Evolutionary conservation across 2,113 vertebrate genomes (phyloP), one percentile per base, ranked within the genome.

Genomic region (Rynchops niger): DNA sequence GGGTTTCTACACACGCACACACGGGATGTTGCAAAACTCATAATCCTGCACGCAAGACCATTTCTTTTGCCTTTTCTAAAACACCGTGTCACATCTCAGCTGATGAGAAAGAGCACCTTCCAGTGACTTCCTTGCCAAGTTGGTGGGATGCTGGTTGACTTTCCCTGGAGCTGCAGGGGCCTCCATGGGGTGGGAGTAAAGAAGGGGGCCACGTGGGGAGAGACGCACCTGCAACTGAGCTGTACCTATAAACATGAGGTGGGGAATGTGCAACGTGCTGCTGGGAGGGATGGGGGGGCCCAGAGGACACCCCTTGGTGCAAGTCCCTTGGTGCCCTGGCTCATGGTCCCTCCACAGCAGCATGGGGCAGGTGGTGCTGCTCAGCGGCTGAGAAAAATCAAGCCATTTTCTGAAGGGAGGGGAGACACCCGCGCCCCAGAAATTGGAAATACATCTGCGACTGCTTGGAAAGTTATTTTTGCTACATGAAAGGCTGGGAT

Each of bases 361-460:
- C 0, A 0, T 14, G 26, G 38, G 42, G 17, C 76, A 88, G 62
- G 62, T 56, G 71, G 36, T 72, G 22, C 66, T 80, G n/a, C 80
- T 61, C 9, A 1, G 36, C 3, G 34, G 38, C 58, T 70, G 88
- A 81, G 76, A 81, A 92, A 90, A 81, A 78, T 36, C 34, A 9
- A 56, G 62, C 45, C 3, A 2, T 83, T 77, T 95, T 70, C 63
- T 62, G 50, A 45, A 86, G 36, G 53, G 36, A 86, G 38, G 19
- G 26, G 52, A 94, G 63, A 58, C 59, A 70, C 11, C 16, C 30
- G 1, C 70, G 45, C 10, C 71, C 21, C 74, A 82, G 84, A 36
- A 63, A 76, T 23, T 94, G 59, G 73, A 95, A 97, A 92, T 61
- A 79, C 80, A 94, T 93, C 82, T 97, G 85, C 9, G 69, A 47